Evolutionary conservation across 1,140 invertebrate species (phyloP), one percentile per base, ranked within the genome.

Genomic region (Linepithema humile): DNA sequence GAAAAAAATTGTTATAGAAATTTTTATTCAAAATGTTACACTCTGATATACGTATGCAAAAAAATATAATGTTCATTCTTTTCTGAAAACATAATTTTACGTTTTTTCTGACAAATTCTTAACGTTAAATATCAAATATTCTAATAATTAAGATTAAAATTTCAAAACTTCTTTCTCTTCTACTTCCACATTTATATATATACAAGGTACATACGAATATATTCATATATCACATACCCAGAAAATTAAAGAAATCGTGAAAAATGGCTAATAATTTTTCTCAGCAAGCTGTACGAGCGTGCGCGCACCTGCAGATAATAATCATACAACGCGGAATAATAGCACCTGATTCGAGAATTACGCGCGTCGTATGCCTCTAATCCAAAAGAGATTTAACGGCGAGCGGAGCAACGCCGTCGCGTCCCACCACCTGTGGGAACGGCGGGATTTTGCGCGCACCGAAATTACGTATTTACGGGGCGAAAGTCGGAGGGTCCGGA

Each of bases 391-490:
- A 87, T 86, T 86, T 83, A 86, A 75, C 77, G 55, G 29, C 26
- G 45, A 83, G 62, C 62, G 35, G 62, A 55, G 48, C 64, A 43
- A 80, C 38, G 23, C 48, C 26, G 74, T 5, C 23, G 35, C 35
- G 15, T 38, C 23, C 65, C 38, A 35, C 64, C 72, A 88, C 85
- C 67, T 73, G 86, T 67, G 57, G 73, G 72, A 86, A 82, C 53
- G 2, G 85, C 86, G 77, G 85, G 86, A 91, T 93, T 92, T 87
- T 74, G 20, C 38, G 62, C 38, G 26, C 26, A 35, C 88, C 84
- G 85, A 88, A 91, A 92, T 93, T 92, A 93, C 89, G 90, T 92
- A 92, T 92, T 92, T 93, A 92, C 90, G 90, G 89, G 90, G 87
- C 85, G 87, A 91, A 92, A 91, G 88, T 90, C 85, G 84, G 86